A percentile compares a stretch with the other conserved stretches of the same genome.
Evolutionary conservation across 1,140 invertebrate genomes (phyloP).

Genomic region (Zaprionus ornatus): DNA sequence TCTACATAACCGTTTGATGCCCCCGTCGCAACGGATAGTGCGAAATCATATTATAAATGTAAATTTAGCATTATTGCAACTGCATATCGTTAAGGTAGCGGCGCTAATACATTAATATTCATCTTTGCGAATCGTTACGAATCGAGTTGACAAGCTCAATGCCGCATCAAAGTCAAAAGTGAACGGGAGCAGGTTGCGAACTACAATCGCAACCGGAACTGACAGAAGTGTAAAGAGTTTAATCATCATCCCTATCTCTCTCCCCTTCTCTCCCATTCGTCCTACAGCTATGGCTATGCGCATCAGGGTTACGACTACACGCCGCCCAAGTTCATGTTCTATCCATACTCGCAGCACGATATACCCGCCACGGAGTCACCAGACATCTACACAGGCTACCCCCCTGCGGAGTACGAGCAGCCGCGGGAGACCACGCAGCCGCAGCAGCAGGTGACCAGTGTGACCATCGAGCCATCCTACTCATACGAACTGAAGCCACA

Average conservation of each 20-base stretch:
- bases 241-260: neutral
- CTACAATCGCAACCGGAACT: neutral
- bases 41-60: constrained; percentile 1
- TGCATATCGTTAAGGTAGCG: neutral
- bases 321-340: constrained; percentile 81
- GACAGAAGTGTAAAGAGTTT: neutral
- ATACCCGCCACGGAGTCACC: constrained; percentile 59
- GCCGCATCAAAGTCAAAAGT: constrained; percentile 13
- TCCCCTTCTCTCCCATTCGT: too few species aligned
- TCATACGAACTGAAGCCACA: constrained; percentile 81
- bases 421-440: constrained; percentile 23
- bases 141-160: constrained; percentile 4
- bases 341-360: constrained; percentile 81
- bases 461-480: constrained; percentile 81
- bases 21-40: neutral
- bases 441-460: constrained; percentile 65
- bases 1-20: neutral
- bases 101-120: neutral
- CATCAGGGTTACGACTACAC: constrained; percentile 75
- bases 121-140: neutral
- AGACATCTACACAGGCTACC: constrained; percentile 42
- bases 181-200: constrained; percentile 11
- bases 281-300: constrained; percentile 71
- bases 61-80: neutral
- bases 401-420: constrained; percentile 47